Evolutionary conservation across 2,797 vertebrate species (phyloP).

Genomic region (Siniperca obscura): DNA sequence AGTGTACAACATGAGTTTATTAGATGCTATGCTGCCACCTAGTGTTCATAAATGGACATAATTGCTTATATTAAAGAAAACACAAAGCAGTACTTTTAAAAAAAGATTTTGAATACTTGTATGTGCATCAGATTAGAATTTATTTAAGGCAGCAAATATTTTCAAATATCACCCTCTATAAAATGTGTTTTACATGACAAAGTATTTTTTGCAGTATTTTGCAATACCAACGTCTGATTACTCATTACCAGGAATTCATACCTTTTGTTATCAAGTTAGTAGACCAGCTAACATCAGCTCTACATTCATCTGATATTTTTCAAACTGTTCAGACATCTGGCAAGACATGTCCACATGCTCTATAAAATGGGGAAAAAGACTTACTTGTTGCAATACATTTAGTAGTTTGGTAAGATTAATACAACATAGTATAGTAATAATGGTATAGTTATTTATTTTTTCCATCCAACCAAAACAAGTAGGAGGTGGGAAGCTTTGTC

Average conservation of each 20-base stretch:
- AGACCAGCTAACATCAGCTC: constrained; percentile 32
- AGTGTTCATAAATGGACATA: constrained; percentile 47
- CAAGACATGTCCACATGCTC: not conserved
- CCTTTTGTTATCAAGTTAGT: too few relatives aligned
- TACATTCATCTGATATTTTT: not conserved
- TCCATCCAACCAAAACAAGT: not conserved
- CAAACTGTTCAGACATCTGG: not conserved
- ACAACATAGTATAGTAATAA: not conserved
- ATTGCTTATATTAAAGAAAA: not conserved
- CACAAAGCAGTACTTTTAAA: not conserved
- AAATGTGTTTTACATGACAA: not conserved
- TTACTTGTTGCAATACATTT: not conserved
- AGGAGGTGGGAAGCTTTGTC: not conserved
- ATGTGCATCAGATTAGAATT: not conserved
- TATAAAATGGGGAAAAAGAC: fast-evolving
- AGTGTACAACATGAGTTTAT: not conserved
- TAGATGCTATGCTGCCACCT: constrained; percentile 71
- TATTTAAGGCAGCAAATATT: not conserved
- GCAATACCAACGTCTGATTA: not conserved
- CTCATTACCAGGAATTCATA: not conserved
- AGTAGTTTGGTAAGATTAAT: not conserved
- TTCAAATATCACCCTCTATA: not conserved
- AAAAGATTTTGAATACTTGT: not conserved
- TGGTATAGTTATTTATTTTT: not conserved
- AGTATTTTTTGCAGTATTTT: not conserved